Percentiles rank a stretch among this genome's conserved stretches.
Conservation (phyloP, 2,113 vertebrate species). For the Podocnemis expansa region DNA sequence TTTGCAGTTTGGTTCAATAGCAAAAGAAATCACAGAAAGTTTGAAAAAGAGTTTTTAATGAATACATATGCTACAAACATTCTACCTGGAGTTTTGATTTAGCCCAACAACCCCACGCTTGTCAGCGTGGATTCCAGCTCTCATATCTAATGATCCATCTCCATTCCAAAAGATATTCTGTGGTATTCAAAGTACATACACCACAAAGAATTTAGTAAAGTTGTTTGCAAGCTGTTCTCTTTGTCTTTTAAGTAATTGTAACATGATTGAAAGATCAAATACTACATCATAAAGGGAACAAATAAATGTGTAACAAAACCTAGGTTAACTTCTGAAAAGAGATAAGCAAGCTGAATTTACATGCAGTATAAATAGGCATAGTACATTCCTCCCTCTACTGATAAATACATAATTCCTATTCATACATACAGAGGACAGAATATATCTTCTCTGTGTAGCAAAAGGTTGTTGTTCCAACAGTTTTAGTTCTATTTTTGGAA, state of each 20-base stretch:
- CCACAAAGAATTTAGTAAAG: background rate
- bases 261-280: background rate
- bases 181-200: background rate
- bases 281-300: background rate
- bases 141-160: background rate
- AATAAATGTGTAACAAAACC: background rate
- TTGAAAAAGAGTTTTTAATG: background rate
- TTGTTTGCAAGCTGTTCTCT: background rate
- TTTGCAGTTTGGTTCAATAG: background rate
- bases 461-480: background rate
- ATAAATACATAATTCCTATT: background rate
- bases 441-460: background rate
- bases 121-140: background rate
- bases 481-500: background rate
- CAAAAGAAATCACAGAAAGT: background rate
- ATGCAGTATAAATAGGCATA: background rate
- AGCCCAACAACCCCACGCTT: background rate
- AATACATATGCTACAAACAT: background rate
- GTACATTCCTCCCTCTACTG: background rate
- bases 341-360: background rate
- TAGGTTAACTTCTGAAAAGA: background rate
- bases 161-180: background rate
- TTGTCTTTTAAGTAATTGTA: slow-evolving; percentile 1
- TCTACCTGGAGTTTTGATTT: background rate
- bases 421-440: background rate